Evolutionary conservation across 2,888 invertebrate genomes (phyloP).

Genomic region (Athalia rosae): DNA sequence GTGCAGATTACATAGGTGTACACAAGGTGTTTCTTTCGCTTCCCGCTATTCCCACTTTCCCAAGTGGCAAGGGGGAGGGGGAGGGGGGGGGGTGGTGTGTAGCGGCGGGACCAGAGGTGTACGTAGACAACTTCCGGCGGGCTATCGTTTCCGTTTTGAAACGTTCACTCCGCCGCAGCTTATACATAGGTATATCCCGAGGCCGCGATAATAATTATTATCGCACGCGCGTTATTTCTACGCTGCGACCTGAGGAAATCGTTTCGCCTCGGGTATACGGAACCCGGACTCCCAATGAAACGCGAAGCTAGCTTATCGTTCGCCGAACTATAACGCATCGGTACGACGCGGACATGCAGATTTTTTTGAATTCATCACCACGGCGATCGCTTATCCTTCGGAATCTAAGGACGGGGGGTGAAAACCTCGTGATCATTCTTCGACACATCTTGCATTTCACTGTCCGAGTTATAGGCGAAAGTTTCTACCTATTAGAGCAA

Average conservation of each 20-base stretch:
- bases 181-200: neutral
- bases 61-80: neutral
- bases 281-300: no score
- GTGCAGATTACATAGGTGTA: slow-evolving; percentile 7
- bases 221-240: neutral
- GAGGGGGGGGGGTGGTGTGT: no score
- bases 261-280: neutral
- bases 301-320: no score
- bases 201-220: slow-evolving; percentile 37
- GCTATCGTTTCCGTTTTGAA: slow-evolving; percentile 70
- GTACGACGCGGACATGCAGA: no score
- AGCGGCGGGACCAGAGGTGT: slow-evolving; percentile 29
- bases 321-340: no score
- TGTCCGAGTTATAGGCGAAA: no score
- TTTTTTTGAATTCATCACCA: no score
- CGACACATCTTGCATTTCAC: no score
- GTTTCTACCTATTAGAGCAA: no score
- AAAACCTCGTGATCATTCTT: no score
- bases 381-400: no score
- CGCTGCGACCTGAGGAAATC: neutral
- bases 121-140: slow-evolving; percentile 70
- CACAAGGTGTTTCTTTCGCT: slow-evolving; percentile 11
- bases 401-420: no score
- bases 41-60: neutral
- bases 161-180: slow-evolving; percentile 41